Evolutionary conservation across 2,113 vertebrate genomes (phyloP).

Genomic region (Solea senegalensis): DNA sequence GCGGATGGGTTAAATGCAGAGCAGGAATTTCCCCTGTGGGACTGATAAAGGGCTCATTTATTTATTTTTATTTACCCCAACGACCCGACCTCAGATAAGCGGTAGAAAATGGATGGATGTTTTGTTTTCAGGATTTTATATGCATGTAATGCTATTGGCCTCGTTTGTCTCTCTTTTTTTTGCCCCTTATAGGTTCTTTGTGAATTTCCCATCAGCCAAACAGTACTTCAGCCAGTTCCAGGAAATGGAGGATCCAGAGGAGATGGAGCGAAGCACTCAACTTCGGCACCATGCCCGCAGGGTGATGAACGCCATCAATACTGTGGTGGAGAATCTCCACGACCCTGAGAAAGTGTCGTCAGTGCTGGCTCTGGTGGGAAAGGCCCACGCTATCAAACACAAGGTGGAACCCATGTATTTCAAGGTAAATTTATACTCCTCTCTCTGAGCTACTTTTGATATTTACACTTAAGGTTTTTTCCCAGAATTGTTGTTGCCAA

Average conservation of each 20-base stretch:
- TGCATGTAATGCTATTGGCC: neutral
- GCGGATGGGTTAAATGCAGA: too few relatives aligned
- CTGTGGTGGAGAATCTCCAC: slow-evolving; percentile 92
- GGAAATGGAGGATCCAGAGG: slow-evolving; percentile 81
- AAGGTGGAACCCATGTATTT: slow-evolving; percentile 98
- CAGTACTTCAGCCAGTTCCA: slow-evolving; percentile 98
- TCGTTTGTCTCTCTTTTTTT: neutral
- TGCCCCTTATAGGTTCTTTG: slow-evolving; percentile 87
- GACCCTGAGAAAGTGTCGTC: slow-evolving; percentile 93
- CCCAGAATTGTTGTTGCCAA: neutral
- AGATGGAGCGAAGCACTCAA: slow-evolving; percentile 83
- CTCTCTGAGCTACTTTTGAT: neutral
- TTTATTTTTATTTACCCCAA: too few relatives aligned
- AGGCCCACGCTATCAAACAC: slow-evolving; percentile 94
- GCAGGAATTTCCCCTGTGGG: too few relatives aligned
- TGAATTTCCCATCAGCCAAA: slow-evolving; percentile 96
- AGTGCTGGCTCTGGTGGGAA: slow-evolving; percentile 90
- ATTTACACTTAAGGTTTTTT: neutral
- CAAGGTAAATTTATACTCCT: slow-evolving; percentile 82
- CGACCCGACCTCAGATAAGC: too few relatives aligned
- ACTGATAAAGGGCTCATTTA: too few relatives aligned
- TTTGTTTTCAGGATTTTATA: too few relatives aligned
- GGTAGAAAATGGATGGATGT: too few relatives aligned
- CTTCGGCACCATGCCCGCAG: slow-evolving; percentile 91
- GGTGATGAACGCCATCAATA: slow-evolving; percentile 86